These are phyloP conservation scores for Caenorhabditis tropicalis DNA, from an alignment of 1,140 invertebrate genomes.

Conservation along the genomic window DNA sequence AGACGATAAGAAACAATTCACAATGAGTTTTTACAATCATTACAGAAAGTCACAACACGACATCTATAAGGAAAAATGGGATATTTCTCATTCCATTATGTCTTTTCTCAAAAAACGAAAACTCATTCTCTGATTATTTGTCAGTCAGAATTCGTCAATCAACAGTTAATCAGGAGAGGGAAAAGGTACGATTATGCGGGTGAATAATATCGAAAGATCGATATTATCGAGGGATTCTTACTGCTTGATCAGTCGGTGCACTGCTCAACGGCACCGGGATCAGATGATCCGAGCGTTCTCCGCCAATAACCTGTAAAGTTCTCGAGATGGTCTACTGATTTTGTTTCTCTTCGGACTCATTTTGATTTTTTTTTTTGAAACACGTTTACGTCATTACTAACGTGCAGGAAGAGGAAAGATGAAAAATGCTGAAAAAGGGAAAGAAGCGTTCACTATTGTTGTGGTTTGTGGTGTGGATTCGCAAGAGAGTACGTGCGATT, in stretches of 20 bases:
- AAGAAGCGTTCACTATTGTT: background rate
- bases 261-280: conserved; percentile 70
- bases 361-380: background rate
- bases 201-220: background rate
- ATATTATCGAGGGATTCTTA: conserved; percentile 58
- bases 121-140: conserved; percentile 31
- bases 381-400: background rate
- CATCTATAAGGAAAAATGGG: background rate
- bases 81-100: background rate
- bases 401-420: conserved; percentile 35
- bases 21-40: background rate
- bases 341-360: background rate
- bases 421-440: background rate
- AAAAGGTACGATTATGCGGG: background rate
- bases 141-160: conserved; percentile 17
- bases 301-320: conserved; percentile 70
- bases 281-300: conserved; percentile 66
- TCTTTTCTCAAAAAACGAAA: too few species aligned
- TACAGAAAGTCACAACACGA: conserved; percentile 29
- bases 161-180: conserved; percentile 29
- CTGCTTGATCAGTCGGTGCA: conserved; percentile 70
- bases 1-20: conserved; percentile 1
- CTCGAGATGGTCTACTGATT: background rate
- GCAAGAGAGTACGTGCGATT: background rate
- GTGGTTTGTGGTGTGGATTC: conserved; percentile 13